phyloP scores from a whole-genome alignment of 1,140 invertebrate genomes.

The Thaumetopoea pityocampa region DNA sequence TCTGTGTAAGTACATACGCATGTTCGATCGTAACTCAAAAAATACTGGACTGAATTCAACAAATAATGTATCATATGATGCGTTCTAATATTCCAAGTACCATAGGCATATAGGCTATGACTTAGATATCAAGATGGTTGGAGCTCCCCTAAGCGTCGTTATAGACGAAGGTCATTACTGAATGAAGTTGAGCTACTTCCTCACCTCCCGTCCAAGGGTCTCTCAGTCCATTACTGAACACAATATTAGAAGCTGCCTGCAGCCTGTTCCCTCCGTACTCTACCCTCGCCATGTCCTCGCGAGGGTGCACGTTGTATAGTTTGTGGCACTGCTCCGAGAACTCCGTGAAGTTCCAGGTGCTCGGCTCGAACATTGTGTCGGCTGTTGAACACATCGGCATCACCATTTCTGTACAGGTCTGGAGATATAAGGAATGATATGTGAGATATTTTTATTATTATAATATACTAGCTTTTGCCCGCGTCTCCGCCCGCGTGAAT shows the following conservation, averaged over 20 bases:
- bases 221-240: conserved; percentile 93
- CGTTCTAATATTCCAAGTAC: no score
- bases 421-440: conserved; percentile 57
- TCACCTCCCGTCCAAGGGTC: conserved; percentile 92
- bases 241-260: conserved; percentile 85
- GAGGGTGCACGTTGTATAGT: conserved; percentile 82
- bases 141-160: no score
- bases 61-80: no score
- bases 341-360: conserved; percentile 83
- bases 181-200: neutral
- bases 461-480: no score
- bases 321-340: conserved; percentile 82
- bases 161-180: neutral
- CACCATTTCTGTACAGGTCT: conserved; percentile 97
- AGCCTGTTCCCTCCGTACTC: conserved; percentile 89
- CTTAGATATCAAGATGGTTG: no score
- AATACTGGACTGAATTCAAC: no score
- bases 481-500: no score
- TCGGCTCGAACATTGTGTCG: conserved; percentile 87
- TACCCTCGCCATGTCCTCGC: conserved; percentile 80
- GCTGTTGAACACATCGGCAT: conserved; percentile 93
- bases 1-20: no score
- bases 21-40: no score
- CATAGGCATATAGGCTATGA: no score
- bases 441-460: no score